Base-by-base conservation (phyloP, 2,113 vertebrate species). In the Anseranas semipalmata region DNA sequence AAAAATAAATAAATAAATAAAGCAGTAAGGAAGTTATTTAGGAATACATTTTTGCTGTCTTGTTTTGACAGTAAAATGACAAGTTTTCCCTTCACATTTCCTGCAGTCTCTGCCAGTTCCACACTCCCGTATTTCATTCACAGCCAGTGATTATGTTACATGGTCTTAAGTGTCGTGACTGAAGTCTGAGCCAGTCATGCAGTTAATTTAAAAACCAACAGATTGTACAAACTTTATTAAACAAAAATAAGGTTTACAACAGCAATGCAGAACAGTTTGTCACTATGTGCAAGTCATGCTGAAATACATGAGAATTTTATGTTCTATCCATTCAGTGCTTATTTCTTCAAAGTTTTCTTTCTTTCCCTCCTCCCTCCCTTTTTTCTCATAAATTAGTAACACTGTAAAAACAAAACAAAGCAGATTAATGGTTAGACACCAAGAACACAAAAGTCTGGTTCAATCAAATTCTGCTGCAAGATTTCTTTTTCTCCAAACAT, bases 131-230 rank as follows among this genome's bases (percentile, higher is more conserved):
- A 91, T 89, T 97, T 91, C 92, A 95, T 83, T 93, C 89, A 93
- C 83, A 92, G 77, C 35, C 93, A 94, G 19, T 91, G 90, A 86
- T 93, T 91, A 76, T 66, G 78, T 90, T 93, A 87, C 85, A 84
- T 35, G 80, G 87, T 76, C 87, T 94, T 94, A 93, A 97, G 88
- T 91, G 85, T 87, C 62, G 7, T 90, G 94, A 85, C 78, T 96
- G 84, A 95, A 95, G 89, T 63, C 12, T 13, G 86, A 96, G 80
- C 52, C 89, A 96, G 92, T 39, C 93, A 97, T 81, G 95, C 77
- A 91, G 85, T 60, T 95, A 96, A 97, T 96, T 95, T 89, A 96
- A 95, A 97, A 96, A 92, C 80, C 87, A 82, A 80, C 78, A 96
- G 94, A 93, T 85, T 95, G 82, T 46, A 74, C 41, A 91, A 94